Evolutionary conservation across 1,140 invertebrate genomes (phyloP), one percentile per base, ranked within the genome.

Genomic region (Trypoxylus dichotomus): DNA sequence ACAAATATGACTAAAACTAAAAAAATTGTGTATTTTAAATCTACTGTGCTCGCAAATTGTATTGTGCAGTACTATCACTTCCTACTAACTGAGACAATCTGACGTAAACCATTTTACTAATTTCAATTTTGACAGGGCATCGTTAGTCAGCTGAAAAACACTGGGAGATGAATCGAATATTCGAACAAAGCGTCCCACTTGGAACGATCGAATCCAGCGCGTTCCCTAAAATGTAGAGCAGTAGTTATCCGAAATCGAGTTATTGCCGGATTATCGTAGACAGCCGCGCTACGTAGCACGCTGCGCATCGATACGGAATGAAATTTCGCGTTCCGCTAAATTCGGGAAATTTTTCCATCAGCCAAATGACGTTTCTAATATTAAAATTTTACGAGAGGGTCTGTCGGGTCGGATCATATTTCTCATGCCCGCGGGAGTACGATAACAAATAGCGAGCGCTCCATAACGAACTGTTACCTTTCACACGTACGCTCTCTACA

Each of bases 351-450:
- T 79, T 77, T 73, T 77, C 74, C 79, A 77, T 77, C 76, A 72
- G 54, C 54, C 58, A 77, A 79, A 77, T 73, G 79, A 78, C 79
- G 78, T 80, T 80, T 80, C 78, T 80, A 80, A 80, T 80, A 80
- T 80, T 78, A 80, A 78, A 80, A 80, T 78, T 80, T 80, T 80
- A 80, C 77, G 76, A 78, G 79, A 13, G 74, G 75, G 76, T 80
- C 77, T 75, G 79, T 68, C 37, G 74, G 79, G 79, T 54, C n/a
- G 19, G 47, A 54, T 78, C 76, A 78, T 78, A 80, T 80, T 80
- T 78, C 76, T 73, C 79, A 63, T 73, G 74, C 79, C 79, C 76
- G 32, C 32, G 79, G 79, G 76, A 78, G 76, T 74, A 41, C 79
- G 78, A 78, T 79, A 78, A 76, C 76, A 75, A 71, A 80, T 42